A percentile compares a stretch with the other conserved stretches of the same genome.
phyloP scores from a whole-genome alignment of 2,888 invertebrate species.

The Drosophila macrospina region DNA sequence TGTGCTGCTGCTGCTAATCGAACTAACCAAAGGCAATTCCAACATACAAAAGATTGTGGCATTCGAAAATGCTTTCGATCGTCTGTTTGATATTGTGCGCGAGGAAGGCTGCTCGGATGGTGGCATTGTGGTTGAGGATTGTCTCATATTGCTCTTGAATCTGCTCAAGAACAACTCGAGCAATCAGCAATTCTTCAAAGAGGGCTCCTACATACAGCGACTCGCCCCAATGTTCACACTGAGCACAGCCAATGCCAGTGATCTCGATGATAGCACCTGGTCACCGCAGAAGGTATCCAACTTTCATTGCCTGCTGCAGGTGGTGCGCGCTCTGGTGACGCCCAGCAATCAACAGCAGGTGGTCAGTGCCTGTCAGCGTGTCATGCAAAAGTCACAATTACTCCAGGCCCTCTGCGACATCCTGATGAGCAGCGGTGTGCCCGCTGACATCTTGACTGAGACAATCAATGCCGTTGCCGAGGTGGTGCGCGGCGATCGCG shows the following conservation, averaged over 20 bases:
- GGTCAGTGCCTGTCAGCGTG: constrained; percentile 93
- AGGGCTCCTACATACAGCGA: constrained; percentile 97
- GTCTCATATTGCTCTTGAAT: constrained; percentile 96
- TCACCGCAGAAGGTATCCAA: constrained; percentile 97
- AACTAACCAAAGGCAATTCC: constrained; percentile 94
- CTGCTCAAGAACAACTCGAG: constrained; percentile 97
- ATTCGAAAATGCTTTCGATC: constrained; percentile 99
- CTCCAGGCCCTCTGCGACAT: constrained; percentile 94
- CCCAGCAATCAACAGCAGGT: constrained; percentile 96
- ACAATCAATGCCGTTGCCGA: constrained; percentile 98
- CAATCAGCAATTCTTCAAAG: constrained; percentile 99
- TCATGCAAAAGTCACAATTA: constrained; percentile 93
- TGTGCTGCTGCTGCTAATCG: constrained; percentile 94
- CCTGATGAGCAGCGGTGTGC: constrained; percentile 97
- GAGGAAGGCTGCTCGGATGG: constrained; percentile 97
- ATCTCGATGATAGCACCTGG: constrained; percentile 92
- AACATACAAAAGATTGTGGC: constrained; percentile 99
- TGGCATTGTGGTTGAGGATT: constrained; percentile 99
- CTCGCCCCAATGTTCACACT: constrained; percentile 95
- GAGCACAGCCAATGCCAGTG: constrained; percentile 86
- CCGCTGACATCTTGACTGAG: constrained; percentile 97
- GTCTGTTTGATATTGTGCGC: constrained; percentile 95
- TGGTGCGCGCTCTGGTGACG: constrained; percentile 95
- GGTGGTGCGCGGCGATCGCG: constrained; percentile 93
- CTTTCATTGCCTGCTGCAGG: constrained; percentile 95